phyloP scores from a whole-genome alignment of 2,797 vertebrate genomes.

The Clamator glandarius region DNA sequence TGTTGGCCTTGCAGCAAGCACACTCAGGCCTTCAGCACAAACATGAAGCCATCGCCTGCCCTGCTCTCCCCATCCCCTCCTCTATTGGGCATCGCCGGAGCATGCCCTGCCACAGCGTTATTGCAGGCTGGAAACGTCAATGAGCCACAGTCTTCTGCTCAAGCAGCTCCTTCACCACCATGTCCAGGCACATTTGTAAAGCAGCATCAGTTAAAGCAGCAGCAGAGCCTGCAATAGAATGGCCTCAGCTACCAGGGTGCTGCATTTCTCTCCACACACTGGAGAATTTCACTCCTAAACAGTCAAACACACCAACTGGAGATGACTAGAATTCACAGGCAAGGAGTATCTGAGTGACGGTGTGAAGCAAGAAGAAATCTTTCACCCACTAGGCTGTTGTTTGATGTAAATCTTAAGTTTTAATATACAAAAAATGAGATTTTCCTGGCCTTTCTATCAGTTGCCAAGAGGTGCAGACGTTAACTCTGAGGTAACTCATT shows the following conservation, averaged over 20 bases:
- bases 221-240: fast-evolving
- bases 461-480: not conserved
- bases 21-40: not conserved
- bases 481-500: not conserved
- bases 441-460: not conserved
- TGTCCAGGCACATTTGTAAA: not conserved
- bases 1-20: not conserved
- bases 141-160: not conserved
- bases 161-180: not conserved
- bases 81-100: not conserved
- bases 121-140: not conserved
- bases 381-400: not conserved
- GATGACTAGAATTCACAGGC: not conserved
- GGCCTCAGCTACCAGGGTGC: fast-evolving
- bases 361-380: not conserved
- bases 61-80: not conserved
- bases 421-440: constrained; percentile 19
- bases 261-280: not conserved
- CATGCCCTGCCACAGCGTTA: not conserved
- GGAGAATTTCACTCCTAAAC: not conserved
- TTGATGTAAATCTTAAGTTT: constrained; percentile 19
- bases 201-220: not conserved
- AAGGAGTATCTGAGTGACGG: constrained; percentile 27
- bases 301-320: constrained; percentile 10
- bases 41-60: not conserved